Base-by-base conservation (phyloP, 2,888 invertebrate species). In the Drosophila tripunctata region DNA sequence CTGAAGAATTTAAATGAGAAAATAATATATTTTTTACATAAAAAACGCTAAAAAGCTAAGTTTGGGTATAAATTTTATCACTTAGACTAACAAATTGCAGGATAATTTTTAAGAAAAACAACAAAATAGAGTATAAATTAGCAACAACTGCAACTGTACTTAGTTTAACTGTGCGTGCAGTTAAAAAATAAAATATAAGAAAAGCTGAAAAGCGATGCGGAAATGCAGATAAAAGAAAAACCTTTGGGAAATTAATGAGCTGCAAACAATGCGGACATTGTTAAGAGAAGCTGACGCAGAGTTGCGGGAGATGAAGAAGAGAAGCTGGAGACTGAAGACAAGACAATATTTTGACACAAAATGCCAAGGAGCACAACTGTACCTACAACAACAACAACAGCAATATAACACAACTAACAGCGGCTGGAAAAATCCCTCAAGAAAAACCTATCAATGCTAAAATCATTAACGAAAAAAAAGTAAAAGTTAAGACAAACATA, bases 211-310 rank as follows among this genome's bases (percentile, higher is more conserved):
- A 31, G 41, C 57, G 78, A 82, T 85, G 72, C 86, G 81, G 87
- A 82, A 82, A 82, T 87, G 81, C 87, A 87, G 81, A 82, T 82
- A 81, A 86, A 27, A 84, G 68, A 81, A 86, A 27, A 84, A 70
- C 85, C 83, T 82, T 82, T 73, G 76, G 61, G 58, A 82, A 82
- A 87, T 87, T 82, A 82, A 82, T 82, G 87, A 82, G 81, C 87
- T 85, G 65, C 69, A 85, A 85, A 70, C 81, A 82, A 82, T 82
- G 81, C 81, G 81, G 81, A 82, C 81, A 82, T 82, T 85, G 86
- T 85, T 85, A 70, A 41, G 40, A 33, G 19, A 48, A 8, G n/a
- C 19, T 17, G 22, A 14, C 10, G 12, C 1, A 15, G 30, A 24
- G 44, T 4, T 21, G 36, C 7, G 30, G 38, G 33, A 10, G 35